phyloP scores from a whole-genome alignment of 2,113 vertebrate genomes.

The Cyphomyrus discorhynchus region DNA sequence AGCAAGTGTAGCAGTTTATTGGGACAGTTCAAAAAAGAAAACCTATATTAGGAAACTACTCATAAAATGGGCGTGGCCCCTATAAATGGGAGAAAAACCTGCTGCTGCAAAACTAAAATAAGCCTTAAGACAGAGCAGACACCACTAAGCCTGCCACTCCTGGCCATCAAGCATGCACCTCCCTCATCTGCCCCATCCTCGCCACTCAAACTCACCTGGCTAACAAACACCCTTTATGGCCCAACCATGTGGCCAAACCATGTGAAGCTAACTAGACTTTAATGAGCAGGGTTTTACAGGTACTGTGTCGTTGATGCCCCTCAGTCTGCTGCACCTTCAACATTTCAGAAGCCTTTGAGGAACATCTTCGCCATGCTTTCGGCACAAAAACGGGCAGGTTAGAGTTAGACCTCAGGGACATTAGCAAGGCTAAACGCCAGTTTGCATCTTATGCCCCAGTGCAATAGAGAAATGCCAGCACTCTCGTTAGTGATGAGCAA shows the following conservation, averaged over 20 bases:
- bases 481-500: neutral
- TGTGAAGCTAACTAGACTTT: neutral
- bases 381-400: neutral
- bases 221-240: neutral
- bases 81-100: neutral
- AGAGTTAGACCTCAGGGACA: neutral
- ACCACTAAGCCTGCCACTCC: neutral
- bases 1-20: neutral
- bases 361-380: neutral
- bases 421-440: neutral
- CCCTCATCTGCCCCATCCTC: neutral
- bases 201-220: neutral
- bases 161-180: neutral
- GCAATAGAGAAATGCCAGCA: neutral
- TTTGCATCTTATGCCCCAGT: neutral
- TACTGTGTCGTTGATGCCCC: neutral
- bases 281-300: neutral
- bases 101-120: neutral
- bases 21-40: neutral
- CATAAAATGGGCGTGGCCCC: neutral
- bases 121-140: neutral
- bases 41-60: neutral
- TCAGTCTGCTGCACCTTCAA: neutral
- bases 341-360: neutral
- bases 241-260: neutral